Evolutionary conservation across 2,113 vertebrate species (phyloP).

Genomic region (Dipodomys stephensi): DNA sequence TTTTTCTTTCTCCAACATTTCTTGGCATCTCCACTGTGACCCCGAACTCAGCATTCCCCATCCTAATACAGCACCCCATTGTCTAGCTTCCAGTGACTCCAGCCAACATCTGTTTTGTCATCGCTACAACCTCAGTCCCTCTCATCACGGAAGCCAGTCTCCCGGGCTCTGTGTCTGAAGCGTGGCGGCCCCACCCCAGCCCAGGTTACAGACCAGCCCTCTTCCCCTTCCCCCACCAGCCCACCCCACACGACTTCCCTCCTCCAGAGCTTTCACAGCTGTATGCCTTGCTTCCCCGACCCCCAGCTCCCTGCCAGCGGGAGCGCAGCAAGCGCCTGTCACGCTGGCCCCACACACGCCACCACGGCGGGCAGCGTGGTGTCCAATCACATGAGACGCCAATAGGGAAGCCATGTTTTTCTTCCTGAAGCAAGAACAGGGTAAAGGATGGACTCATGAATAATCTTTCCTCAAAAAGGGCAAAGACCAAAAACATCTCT

Average conservation of each 20-base stretch:
- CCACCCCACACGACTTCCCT: accelerated
- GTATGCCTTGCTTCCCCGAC: accelerated
- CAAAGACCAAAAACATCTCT: neutral
- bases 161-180: too few species aligned
- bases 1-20: neutral
- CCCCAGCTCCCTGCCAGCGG: neutral
- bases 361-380: too few species aligned
- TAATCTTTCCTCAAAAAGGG: neutral
- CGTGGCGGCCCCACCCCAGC: too few species aligned
- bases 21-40: neutral
- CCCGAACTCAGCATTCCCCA: neutral
- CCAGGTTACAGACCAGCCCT: too few species aligned
- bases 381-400: accelerated
- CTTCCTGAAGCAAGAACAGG: neutral
- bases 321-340: neutral
- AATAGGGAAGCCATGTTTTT: accelerated
- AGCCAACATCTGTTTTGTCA: too few species aligned
- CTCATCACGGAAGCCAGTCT: too few species aligned
- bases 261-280: accelerated
- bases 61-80: neutral
- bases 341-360: too few species aligned
- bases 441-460: neutral
- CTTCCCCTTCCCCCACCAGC: too few species aligned
- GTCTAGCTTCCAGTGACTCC: accelerated
- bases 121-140: neutral